A percentile compares a stretch with the other conserved stretches of the same genome.
Conservation (phyloP, 2,888 invertebrate species). For the Hydriomena furcata region DNA sequence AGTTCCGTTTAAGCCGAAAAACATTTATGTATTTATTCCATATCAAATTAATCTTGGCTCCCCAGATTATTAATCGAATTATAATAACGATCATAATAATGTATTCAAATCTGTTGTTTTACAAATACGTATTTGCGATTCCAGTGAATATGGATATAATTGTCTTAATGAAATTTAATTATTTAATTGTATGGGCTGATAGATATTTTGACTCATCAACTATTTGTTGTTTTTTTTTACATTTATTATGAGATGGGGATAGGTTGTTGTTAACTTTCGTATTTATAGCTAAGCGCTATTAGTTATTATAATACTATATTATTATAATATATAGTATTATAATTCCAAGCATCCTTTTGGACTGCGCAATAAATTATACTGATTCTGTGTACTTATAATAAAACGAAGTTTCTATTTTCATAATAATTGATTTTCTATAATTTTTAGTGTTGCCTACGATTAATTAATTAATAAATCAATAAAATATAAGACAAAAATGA, state of each 20-base stretch:
- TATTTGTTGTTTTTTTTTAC: constrained; percentile 49
- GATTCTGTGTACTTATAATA: constrained; percentile 74
- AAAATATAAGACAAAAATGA: constrained; percentile 80
- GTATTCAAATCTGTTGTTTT: constrained; percentile 24
- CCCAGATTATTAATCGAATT: constrained; percentile 21
- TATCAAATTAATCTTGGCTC: constrained; percentile 19
- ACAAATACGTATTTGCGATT: constrained; percentile 27
- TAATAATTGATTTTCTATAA: constrained; percentile 71
- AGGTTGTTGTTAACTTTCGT: constrained; percentile 57
- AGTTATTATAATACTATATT: constrained; percentile 40
- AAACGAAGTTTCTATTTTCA: constrained; percentile 73
- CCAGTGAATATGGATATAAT: constrained; percentile 36
- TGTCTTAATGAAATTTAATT: constrained; percentile 28
- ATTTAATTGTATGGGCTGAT: constrained; percentile 30
- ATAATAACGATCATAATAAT: constrained; percentile 26
- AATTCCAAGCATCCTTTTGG: constrained; percentile 54
- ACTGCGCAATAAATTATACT: constrained; percentile 58
- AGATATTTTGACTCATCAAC: constrained; percentile 34
- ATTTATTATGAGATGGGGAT: constrained; percentile 53
- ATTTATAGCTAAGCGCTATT: constrained; percentile 49
- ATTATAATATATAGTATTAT: too few species aligned
- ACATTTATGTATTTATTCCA: constrained; percentile 22
- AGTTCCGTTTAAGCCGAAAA: constrained; percentile 27
- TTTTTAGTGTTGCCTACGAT: constrained; percentile 77
- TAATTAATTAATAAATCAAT: constrained; percentile 79